These are phyloP conservation scores for Drosophila lutescens DNA, from an alignment of 2,888 invertebrate species.

Conservation along the genomic window DNA sequence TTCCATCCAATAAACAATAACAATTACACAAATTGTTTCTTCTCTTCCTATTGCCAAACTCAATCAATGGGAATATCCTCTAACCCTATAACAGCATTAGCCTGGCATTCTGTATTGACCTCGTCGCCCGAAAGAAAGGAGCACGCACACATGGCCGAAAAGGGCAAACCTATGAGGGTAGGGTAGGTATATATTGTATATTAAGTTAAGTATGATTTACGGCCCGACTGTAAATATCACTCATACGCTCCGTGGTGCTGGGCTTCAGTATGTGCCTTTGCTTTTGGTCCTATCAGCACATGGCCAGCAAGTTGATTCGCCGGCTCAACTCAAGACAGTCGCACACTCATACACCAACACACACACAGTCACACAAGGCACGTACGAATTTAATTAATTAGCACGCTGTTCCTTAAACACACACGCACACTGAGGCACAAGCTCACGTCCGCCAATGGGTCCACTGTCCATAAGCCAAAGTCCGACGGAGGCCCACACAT, in stretches of 20 bases:
- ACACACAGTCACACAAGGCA: conserved; percentile 43
- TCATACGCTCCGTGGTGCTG: conserved; percentile 43
- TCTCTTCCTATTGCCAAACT: conserved; percentile 3
- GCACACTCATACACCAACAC: conserved; percentile 1
- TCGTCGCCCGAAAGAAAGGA: conserved; percentile 5
- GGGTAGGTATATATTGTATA: conserved; percentile 42
- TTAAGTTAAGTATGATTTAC: conserved; percentile 74
- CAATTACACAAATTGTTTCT: conserved; percentile 30
- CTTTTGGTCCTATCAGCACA: conserved; percentile 63
- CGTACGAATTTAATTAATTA: conserved; percentile 78
- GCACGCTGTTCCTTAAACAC: conserved; percentile 73
- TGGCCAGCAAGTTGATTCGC: conserved; percentile 62
- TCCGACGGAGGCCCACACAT: conserved; percentile 45
- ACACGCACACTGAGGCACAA: conserved; percentile 35
- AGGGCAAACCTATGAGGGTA: conserved; percentile 32
- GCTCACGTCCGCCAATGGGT: conserved; percentile 59
- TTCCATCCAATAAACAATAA: conserved; percentile 29
- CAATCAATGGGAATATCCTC: conserved; percentile 32
- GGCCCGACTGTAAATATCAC: conserved; percentile 61
- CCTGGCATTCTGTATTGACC: conserved; percentile 32
- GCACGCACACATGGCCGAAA: conserved; percentile 38
- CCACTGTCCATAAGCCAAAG: conserved; percentile 39
- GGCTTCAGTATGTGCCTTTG: conserved; percentile 30
- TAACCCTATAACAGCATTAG: conserved; percentile 8
- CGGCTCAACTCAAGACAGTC: conserved; percentile 42